Conservation (phyloP, 2,113 vertebrate genomes). For the Nansenia antarctica region DNA sequence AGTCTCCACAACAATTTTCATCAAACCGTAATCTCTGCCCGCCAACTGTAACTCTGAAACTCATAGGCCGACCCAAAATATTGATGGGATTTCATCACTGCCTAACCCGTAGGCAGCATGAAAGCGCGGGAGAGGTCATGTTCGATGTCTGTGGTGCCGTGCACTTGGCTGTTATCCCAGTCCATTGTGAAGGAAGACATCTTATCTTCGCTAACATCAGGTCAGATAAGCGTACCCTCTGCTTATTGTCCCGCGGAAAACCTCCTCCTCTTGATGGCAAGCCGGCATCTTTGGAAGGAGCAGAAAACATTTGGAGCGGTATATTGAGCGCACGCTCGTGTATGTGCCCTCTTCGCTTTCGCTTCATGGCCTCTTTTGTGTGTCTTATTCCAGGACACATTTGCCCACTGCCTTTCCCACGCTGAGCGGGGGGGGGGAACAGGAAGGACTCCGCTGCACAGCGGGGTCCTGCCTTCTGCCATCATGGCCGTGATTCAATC, state of each 20-base stretch:
- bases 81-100: constrained; percentile 36
- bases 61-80: constrained; percentile 26
- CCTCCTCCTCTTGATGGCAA: constrained; percentile 5
- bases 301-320: constrained; percentile 31
- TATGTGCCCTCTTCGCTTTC: constrained; percentile 26
- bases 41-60: constrained; percentile 17
- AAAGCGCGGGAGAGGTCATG: neutral
- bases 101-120: neutral
- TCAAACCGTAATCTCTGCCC: constrained; percentile 35
- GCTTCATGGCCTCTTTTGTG: constrained; percentile 54
- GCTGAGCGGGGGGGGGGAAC: constrained; percentile 60
- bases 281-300: constrained; percentile 25
- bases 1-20: constrained; percentile 18
- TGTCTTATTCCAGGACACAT: constrained; percentile 53
- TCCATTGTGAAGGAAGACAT: constrained; percentile 11
- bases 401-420: constrained; percentile 60
- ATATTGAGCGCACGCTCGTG: constrained; percentile 43
- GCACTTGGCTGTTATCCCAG: constrained; percentile 15
- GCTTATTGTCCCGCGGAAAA: constrained; percentile 28
- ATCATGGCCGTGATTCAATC: constrained; percentile 69
- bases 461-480: constrained; percentile 68
- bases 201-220: constrained; percentile 16
- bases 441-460: constrained; percentile 64
- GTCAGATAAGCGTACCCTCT: constrained; percentile 23
- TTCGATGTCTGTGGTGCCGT: neutral